Evolutionary conservation across 1,140 invertebrate genomes (phyloP), one percentile per base, ranked within the genome.

Genomic region (Scaptomyza graminum): DNA sequence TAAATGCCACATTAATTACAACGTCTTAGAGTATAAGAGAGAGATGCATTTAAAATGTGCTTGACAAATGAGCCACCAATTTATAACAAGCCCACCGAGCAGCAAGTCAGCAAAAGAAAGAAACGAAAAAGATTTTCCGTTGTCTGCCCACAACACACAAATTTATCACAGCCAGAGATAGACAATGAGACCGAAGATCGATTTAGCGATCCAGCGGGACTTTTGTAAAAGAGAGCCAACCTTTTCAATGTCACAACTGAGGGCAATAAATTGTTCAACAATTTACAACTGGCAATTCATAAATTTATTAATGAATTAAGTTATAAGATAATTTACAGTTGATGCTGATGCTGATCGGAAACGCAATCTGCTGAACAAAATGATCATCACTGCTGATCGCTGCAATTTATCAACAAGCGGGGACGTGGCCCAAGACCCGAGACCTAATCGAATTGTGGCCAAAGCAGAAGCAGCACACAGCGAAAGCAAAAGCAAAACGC

Each of bases 251-350:
- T 70, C 79, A 74, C 57, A 68, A 62, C 63, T 68, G 65, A 28
- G 49, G 15, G 64, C 74, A 90, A 90, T 90, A 87, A 89, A 89
- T 90, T 83, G 31, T 34, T 73, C 66, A 67, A 84, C 82, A 90
- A 90, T 81, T 90, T 90, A 84, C 89, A 89, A 79, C 88, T 64
- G 74, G 60, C 76, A 84, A 88, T 90, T 90, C 82, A 90, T 90
- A 87, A 90, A 90, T 90, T 90, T 90, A 88, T 90, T 90, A 90
- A 90, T 90, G 88, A 90, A 90, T 90, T 90, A 90, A 90, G 88
- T 90, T 90, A 90, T 90, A 90, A 90, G 79, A 82, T 90, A 90
- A 90, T 90, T 90, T 90, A 78, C 76, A 76, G 76, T 79, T 76
- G 64, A 70, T 70, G 71, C 60, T 49, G 68, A 75, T 75, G 31